Evolutionary conservation across 2,888 invertebrate genomes (phyloP).

Genomic region (Charanyca ferruginea): DNA sequence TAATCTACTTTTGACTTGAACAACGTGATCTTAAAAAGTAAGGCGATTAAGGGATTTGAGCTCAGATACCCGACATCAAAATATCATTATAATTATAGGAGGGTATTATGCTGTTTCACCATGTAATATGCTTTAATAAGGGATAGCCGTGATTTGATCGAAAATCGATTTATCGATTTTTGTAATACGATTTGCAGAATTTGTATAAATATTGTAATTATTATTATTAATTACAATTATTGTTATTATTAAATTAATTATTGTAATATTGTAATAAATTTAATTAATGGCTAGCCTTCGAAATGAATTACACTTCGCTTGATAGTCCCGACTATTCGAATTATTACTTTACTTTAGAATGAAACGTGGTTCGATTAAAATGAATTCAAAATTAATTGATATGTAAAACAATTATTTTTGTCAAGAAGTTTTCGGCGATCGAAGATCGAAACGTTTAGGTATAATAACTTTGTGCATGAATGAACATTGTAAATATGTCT

Average conservation of each 20-base stretch:
- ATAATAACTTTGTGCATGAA: neutral
- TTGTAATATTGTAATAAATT: no score
- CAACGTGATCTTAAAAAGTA: conserved; percentile 61
- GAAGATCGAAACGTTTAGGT: neutral
- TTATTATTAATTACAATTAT: no score
- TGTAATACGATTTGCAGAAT: no score
- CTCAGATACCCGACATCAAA: conserved; percentile 63
- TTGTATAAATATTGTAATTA: no score
- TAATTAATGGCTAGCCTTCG: no score
- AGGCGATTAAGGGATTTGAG: conserved; percentile 63
- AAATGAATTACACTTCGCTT: no score
- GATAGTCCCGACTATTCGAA: neutral
- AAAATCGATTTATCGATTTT: neutral
- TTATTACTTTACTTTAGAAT: neutral
- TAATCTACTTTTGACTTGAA: conserved; percentile 61
- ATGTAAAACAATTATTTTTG: neutral
- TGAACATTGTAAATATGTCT: neutral
- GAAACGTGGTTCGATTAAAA: neutral
- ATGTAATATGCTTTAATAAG: conserved; percentile 34
- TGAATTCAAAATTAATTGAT: neutral
- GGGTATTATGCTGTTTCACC: conserved; percentile 35
- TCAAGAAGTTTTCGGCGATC: neutral
- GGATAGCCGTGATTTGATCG: neutral
- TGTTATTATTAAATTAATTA: no score
- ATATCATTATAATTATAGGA: conserved; percentile 66